Evolutionary conservation across 2,797 vertebrate genomes (phyloP).

Genomic region (Pangasius mekongensis): DNA sequence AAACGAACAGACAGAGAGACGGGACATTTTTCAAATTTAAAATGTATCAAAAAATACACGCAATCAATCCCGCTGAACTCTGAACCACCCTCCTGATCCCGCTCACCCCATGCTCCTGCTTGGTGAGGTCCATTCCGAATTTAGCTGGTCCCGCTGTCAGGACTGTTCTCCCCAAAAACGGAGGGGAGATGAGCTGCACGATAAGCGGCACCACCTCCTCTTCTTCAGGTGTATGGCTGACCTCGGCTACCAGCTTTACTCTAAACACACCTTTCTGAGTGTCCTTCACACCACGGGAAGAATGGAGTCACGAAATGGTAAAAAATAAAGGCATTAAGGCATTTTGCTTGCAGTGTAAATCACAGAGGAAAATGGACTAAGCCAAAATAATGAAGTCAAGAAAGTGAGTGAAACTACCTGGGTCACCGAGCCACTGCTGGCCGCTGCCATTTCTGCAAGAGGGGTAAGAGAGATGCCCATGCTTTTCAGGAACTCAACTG

Average conservation of each 20-base stretch:
- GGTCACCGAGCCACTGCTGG: conserved; percentile 35
- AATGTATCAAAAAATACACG: background rate
- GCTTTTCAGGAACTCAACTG: conserved; percentile 81
- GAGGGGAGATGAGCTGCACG: conserved; percentile 82
- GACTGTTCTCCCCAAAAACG: conserved; percentile 77
- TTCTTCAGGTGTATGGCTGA: conserved; percentile 71
- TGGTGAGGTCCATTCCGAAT: conserved; percentile 83
- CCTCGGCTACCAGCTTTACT: conserved; percentile 78
- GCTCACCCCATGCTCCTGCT: conserved; percentile 80
- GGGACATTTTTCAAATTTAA: background rate
- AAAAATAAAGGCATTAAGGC: background rate
- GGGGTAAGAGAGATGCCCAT: conserved; percentile 82
- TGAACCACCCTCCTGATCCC: background rate
- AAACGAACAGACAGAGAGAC: background rate
- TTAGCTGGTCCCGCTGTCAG: conserved; percentile 82
- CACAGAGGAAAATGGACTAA: background rate
- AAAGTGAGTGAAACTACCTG: conserved; percentile 25
- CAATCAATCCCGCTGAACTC: background rate
- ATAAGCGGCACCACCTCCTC: conserved; percentile 75
- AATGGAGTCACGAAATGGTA: background rate
- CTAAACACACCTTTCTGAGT: conserved; percentile 74
- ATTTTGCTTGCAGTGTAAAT: background rate
- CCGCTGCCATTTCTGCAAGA: conserved; percentile 66
- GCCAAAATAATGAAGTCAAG: background rate
- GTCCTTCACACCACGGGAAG: conserved; percentile 35